Evolutionary conservation across 2,797 vertebrate species (phyloP), one percentile per base, ranked within the genome.

Genomic region (Takifugu ocellatus): DNA sequence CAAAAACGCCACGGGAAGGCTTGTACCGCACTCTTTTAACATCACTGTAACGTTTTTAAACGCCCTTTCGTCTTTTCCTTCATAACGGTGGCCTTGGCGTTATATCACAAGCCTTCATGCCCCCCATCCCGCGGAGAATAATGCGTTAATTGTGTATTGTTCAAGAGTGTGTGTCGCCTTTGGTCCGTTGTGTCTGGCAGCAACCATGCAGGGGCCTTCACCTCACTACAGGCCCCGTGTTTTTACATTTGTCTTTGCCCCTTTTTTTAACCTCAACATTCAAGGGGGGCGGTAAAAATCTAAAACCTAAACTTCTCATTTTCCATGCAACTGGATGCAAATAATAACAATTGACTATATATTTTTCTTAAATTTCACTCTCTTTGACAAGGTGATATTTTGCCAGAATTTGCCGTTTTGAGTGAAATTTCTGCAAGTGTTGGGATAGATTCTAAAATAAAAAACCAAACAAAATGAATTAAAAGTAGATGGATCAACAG

Each of bases 61-160:
- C 50, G 25, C 56, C 36, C 57, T 53, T 51, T 49, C 26, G 51
- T 59, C 4, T 36, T 51, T 12, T 21, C 3, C 54, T 47, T 53
- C 54, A 51, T 43, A 48, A 61, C 43, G n/a, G 51, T 81, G 49
- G 42, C 61, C 56, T 61, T 72, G 77, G 61, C 85, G 70, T 74
- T 63, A 78, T 79, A 62, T 76, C 70, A 49, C 64, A 82, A 77
- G 68, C 79, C 77, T 78, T 70, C 62, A 68, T 72, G 73, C 66
- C 82, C 75, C 81, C 66, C 82, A 74, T 79, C 17, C 45, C 14
- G 68, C 72, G 62, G 82, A 68, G 82, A 88, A 89, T 78, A 88
- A 87, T 83, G 88, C 82, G 80, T 87, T 83, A 83, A 90, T 88
- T 90, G 87, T 89, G 84, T 75, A 85, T 87, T 89, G 85, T 89